phyloP scores from a whole-genome alignment of 2,113 vertebrate genomes.

The Chaetura pelagica region DNA sequence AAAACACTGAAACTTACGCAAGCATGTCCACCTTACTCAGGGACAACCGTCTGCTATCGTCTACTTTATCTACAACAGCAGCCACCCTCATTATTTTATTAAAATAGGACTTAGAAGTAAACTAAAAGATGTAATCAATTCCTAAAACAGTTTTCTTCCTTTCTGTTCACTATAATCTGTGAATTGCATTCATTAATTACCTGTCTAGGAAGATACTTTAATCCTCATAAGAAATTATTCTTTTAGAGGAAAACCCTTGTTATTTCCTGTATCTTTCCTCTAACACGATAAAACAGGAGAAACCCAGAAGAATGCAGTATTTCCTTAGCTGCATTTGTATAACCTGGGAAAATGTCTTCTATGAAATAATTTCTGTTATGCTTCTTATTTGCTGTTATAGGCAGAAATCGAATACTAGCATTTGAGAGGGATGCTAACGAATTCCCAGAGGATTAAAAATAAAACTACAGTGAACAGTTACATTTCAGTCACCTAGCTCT shows the following conservation, averaged over 20 bases:
- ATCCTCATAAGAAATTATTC: background rate
- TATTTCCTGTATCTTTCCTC: background rate
- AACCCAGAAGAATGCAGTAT: background rate
- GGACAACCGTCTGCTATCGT: background rate
- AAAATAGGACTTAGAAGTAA: background rate
- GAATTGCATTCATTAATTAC: background rate
- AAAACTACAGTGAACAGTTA: background rate
- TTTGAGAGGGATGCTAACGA: slow-evolving; percentile 27
- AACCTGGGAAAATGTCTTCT: background rate
- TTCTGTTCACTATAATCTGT: background rate
- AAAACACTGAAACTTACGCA: background rate
- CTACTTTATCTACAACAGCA: background rate
- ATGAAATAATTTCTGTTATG: background rate
- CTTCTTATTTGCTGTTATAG: background rate
- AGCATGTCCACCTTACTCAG: background rate
- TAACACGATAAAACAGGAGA: background rate
- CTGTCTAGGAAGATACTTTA: background rate
- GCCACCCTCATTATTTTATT: background rate
- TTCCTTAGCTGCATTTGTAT: background rate
- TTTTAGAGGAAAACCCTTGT: background rate
- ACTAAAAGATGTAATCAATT: background rate
- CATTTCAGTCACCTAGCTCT: background rate
- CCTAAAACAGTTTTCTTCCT: background rate
- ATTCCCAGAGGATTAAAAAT: slow-evolving; percentile 19
- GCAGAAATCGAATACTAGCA: background rate